Evolutionary conservation across 2,888 invertebrate species (phyloP).

Genomic region (Smittia sp.): DNA sequence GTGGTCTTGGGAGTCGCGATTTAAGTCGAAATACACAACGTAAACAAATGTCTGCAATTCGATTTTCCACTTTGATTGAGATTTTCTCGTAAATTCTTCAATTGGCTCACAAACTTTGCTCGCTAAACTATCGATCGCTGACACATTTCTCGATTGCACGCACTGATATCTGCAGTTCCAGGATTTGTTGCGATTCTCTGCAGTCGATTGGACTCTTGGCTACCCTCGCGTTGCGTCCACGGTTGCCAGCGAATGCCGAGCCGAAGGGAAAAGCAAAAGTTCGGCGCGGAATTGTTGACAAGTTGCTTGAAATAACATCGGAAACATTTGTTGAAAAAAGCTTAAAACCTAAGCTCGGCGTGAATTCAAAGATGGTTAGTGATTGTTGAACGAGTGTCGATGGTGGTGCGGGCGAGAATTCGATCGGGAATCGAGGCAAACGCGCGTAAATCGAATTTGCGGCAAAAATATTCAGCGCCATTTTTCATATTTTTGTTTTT

Average conservation of each 20-base stretch:
- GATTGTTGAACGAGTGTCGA: neutral
- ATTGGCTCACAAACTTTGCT: neutral
- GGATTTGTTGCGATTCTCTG: too few relatives aligned
- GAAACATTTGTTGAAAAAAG: constrained; percentile 10
- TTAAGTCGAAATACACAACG: too few relatives aligned
- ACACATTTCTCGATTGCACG: neutral
- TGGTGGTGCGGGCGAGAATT: neutral
- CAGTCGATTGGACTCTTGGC: too few relatives aligned
- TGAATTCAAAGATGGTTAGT: too few relatives aligned
- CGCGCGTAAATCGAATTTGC: neutral
- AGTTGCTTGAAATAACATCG: neutral
- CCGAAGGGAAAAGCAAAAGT: too few relatives aligned
- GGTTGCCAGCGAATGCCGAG: too few relatives aligned
- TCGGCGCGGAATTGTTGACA: too few relatives aligned
- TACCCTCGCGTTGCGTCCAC: too few relatives aligned
- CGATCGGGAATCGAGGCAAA: neutral
- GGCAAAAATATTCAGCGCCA: constrained; percentile 27
- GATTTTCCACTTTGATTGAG: neutral
- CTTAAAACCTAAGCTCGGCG: too few relatives aligned
- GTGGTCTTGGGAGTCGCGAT: neutral
- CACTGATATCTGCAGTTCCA: neutral
- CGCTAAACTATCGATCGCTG: neutral
- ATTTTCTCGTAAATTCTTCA: neutral
- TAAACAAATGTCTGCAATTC: neutral
- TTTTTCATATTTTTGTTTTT: constrained; percentile 37